Base-by-base conservation (phyloP, 2,888 invertebrate species). In the Oeneis ivallda region DNA sequence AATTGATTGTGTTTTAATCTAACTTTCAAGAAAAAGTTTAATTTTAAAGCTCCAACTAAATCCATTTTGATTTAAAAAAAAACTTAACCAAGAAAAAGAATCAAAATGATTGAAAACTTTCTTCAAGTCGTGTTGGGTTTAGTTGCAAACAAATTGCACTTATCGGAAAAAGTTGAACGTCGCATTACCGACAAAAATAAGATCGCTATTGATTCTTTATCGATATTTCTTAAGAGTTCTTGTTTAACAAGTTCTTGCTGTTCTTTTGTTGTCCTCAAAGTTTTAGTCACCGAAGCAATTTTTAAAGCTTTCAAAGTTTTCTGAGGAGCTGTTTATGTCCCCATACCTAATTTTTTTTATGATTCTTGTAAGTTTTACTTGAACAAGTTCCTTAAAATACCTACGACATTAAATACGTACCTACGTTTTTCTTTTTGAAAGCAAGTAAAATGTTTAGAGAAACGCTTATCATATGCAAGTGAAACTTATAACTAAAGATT, bases 171-270 rank as follows among this genome's bases (percentile, higher is more conserved):
- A 65, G 47, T 60, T 53, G 64, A 65, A 65, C 32, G 60, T 65
- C 60, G 60, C 49, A 39, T 65, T 61, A 54, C 41, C 65, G 32
- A 54, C 49, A 49, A 19, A 53, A 61, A 61, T 59, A 61, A 49
- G 60, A 61, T 60, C 39, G 39, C 54, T 54, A 56, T 65, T 65
- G 56, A 65, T 65, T 60, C 60, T 65, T 60, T 61, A 60, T 49
- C 65, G 60, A 65, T 61, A 65, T 60, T 65, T 65, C 60, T 56
- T 45, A 56, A 60, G 54, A 65, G 64, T 60, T 65, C 39, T 65
- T 65, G 65, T 61, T 65, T 61, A 65, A 65, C 65, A 65, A 65
- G 60, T 56, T 65, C 54, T 26, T 53, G 49, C 15, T 65, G 60
- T 39, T 60, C 49, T 65, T 64, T 57, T 57, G 56, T 65, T 37